A percentile compares a stretch with the other conserved stretches of the same genome.
These are phyloP conservation scores for Pyrgilauda ruficollis DNA, from an alignment of 2,113 vertebrate species.

Conservation along the genomic window DNA sequence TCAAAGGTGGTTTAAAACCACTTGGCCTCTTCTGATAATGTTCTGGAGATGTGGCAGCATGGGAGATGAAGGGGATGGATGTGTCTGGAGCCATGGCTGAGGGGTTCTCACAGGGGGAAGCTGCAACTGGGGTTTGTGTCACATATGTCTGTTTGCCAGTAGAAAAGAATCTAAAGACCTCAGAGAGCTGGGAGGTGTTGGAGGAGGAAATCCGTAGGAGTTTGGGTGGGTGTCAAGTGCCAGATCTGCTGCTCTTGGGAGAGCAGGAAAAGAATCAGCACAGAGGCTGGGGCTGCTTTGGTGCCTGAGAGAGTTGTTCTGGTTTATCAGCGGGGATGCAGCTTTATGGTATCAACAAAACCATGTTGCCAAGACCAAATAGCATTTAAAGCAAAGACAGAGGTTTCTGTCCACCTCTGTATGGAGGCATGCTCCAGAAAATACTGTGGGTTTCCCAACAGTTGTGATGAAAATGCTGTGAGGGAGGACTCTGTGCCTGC, in stretches of 20 bases:
- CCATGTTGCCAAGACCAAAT: not conserved
- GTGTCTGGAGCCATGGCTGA: not conserved
- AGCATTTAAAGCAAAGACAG: not conserved
- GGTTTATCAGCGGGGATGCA: not conserved
- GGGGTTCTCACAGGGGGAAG: rapidly evolving
- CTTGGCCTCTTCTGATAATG: not conserved
- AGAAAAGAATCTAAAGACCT: not conserved
- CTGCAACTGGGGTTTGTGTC: not conserved
- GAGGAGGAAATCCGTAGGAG: not conserved
- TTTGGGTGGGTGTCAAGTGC: not conserved
- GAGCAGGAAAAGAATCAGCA: not conserved
- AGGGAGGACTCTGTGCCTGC: not conserved
- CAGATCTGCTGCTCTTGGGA: not conserved
- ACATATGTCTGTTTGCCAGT: not conserved
- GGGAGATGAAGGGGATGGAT: not conserved
- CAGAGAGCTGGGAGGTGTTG: not conserved
- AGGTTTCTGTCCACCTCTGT: not conserved
- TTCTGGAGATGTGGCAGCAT: not conserved
- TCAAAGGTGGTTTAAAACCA: not conserved
- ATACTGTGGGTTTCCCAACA: not conserved
- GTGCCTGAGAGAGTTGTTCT: not conserved
- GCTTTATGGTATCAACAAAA: not conserved
- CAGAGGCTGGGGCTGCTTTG: not conserved
- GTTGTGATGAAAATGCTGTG: not conserved
- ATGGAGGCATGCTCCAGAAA: not conserved